Evolutionary conservation across 2,113 vertebrate species (phyloP).

Genomic region (Cinclus cinclus): DNA sequence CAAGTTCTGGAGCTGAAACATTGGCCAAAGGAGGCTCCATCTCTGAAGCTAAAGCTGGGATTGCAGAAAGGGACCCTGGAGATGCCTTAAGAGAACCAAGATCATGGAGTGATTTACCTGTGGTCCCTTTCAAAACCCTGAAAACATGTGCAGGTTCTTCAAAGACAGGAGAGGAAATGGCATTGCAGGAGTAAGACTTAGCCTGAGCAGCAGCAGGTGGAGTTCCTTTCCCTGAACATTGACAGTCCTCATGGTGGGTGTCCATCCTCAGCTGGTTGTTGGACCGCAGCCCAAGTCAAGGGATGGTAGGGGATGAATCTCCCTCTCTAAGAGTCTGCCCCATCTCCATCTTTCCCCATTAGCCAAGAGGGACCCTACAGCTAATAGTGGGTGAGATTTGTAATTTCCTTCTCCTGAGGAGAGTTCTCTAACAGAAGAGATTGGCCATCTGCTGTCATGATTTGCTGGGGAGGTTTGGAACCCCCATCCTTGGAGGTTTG

Average conservation of each 20-base stretch:
- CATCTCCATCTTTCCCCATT: background rate
- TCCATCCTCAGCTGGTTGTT: background rate
- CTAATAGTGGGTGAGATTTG: background rate
- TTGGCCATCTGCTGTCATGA: background rate
- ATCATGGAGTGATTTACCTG: background rate
- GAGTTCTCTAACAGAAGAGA: background rate
- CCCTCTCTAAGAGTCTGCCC: background rate
- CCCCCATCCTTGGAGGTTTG: background rate
- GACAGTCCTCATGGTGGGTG: rapidly evolving
- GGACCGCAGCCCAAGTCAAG: background rate
- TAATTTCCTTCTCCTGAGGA: background rate
- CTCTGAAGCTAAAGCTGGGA: background rate
- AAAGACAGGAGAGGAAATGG: background rate
- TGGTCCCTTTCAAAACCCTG: background rate
- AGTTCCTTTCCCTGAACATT: rapidly evolving
- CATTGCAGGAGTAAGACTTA: background rate
- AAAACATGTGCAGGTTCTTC: background rate
- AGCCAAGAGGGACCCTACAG: background rate
- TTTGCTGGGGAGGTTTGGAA: background rate
- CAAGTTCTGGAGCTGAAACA: background rate
- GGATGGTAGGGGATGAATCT: background rate
- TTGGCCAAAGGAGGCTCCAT: background rate
- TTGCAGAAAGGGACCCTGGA: background rate
- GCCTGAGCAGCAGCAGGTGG: background rate
- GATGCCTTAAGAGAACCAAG: background rate